Conservation (phyloP, 2,113 vertebrate genomes). For the Scopus umbretta region DNA sequence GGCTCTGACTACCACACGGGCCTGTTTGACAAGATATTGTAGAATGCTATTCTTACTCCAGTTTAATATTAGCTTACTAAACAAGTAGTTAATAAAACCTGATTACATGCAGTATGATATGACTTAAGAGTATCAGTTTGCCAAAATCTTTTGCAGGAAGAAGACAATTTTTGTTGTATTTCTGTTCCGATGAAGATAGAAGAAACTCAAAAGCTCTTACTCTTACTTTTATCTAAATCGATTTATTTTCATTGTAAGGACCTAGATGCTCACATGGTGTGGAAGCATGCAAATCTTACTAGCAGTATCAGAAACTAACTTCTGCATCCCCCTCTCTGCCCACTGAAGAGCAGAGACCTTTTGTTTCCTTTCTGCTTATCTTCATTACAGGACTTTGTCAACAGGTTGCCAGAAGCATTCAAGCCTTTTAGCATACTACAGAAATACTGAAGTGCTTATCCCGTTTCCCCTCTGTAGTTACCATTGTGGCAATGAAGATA, state of each 20-base stretch:
- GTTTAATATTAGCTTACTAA: neutral
- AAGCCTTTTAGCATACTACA: neutral
- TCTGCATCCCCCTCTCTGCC: neutral
- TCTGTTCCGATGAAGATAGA: neutral
- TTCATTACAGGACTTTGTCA: neutral
- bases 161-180: neutral
- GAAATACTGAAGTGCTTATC: neutral
- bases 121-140: neutral
- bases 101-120: rapidly evolving
- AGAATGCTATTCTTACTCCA: neutral
- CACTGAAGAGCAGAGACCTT: neutral
- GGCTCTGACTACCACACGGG: neutral
- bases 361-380: neutral
- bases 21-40: neutral
- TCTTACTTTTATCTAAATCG: neutral
- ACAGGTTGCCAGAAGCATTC: slow-evolving; percentile 21
- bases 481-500: neutral
- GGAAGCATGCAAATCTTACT: neutral
- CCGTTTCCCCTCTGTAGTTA: neutral
- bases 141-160: neutral
- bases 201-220: neutral
- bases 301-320: neutral
- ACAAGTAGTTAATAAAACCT: neutral
- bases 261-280: neutral
- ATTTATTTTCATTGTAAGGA: neutral